These are phyloP conservation scores for Agrochola lychnidis DNA, from an alignment of 2,888 invertebrate genomes.

Conservation along the genomic window DNA sequence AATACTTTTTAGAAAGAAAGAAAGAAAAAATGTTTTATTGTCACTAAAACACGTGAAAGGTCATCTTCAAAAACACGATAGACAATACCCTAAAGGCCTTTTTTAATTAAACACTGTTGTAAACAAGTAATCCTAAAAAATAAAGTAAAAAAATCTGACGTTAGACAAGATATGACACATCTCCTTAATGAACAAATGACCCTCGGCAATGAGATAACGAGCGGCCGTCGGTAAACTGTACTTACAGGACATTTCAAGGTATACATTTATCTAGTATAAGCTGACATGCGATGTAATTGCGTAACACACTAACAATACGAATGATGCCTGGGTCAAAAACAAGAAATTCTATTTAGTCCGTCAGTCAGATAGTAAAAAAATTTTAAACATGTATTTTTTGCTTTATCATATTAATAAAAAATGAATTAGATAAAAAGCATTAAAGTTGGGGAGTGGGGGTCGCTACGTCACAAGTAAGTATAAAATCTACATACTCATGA, in stretches of 20 bases:
- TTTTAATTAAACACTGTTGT: slow-evolving; percentile 1
- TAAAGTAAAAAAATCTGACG: slow-evolving; percentile 21
- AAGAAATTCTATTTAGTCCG: no score
- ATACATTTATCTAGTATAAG: neutral
- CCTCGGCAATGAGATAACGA: slow-evolving; percentile 69
- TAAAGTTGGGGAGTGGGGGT: no score
- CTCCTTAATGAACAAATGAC: slow-evolving; percentile 68
- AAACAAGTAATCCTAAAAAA: neutral
- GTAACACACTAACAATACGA: no score
- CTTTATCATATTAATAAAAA: no score
- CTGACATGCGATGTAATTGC: neutral
- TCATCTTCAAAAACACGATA: neutral
- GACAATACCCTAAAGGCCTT: neutral
- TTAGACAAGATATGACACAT: slow-evolving; percentile 57
- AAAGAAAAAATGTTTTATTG: neutral
- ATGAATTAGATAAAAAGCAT: no score
- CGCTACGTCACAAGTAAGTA: no score
- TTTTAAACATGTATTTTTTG: no score
- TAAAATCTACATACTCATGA: no score
- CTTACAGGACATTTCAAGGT: slow-evolving; percentile 8
- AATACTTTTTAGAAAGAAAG: neutral
- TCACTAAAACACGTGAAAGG: neutral
- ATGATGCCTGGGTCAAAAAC: no score
- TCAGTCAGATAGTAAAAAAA: no score
- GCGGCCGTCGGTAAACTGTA: slow-evolving; percentile 30